Evolutionary conservation across 2,888 invertebrate genomes (phyloP), one percentile per base, ranked within the genome.

Genomic region (Caenorhabditis virilis): DNA sequence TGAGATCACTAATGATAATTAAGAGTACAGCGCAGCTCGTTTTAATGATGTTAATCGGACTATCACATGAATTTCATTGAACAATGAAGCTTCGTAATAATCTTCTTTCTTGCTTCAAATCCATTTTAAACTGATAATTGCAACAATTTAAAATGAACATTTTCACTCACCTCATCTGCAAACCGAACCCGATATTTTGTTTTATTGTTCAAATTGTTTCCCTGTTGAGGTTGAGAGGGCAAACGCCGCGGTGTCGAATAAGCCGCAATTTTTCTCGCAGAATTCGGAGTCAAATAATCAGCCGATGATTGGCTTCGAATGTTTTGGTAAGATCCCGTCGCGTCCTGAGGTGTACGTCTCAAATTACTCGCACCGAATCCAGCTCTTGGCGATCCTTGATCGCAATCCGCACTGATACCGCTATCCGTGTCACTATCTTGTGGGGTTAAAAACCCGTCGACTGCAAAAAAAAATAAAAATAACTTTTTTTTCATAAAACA

Each of bases 391-490:
- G 68, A 66, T 33, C 62, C 58, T 47, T 74, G 74, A 60, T 75
- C 75, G 43, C 72, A 75, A 57, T 77, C 77, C 5, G 77, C 77
- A 45, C 74, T 74, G 25, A 77, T 77, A 36, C 77, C 77, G 42
- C 71, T 71, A 65, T 77, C 77, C 52, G 76, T 77, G 67, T 77
- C 77, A 51, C 72, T 72, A 55, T 76, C 74, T 33, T 70, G 67
- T 27, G 72, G 69, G 22, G 71, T 59, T 20, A 61, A 27, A 18
- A 60, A 63, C 45, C 62, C 69, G 45, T 45, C 45, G 2, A 45
- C 45, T 27, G 30, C 15, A 45, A 45, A 26, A 27, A 27, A 36
- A 36, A 30, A 30, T 13, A 30, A 30, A 30, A 30, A 30, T 9
- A 30, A 20, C 13, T 27, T 43, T 23, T 26, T 36, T 30, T 30